Conservation (phyloP, 2,888 invertebrate genomes). For the Spisula subtruncata region DNA sequence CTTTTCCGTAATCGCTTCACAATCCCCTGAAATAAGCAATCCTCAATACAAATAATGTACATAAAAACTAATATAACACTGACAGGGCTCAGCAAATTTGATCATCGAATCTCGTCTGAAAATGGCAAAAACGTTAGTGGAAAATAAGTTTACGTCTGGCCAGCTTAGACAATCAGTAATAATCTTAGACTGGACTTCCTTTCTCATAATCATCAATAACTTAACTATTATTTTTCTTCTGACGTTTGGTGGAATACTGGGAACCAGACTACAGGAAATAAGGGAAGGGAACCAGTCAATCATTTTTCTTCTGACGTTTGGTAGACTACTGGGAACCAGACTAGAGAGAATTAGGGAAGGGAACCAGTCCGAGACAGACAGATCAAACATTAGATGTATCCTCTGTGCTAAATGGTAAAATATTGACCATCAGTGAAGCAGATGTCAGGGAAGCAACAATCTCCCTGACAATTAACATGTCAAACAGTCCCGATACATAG, state of each 20-base stretch:
- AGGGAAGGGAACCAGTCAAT: neutral
- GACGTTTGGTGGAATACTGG: neutral
- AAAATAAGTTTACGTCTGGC: slow-evolving; percentile 17
- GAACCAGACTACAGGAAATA: neutral
- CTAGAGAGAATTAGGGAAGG: too few relatives aligned
- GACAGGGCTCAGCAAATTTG: neutral
- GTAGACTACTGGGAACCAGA: neutral
- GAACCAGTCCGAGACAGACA: neutral
- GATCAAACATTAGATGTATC: neutral
- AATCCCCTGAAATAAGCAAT: slow-evolving; percentile 62
- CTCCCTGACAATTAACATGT: neutral
- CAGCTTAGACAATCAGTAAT: neutral
- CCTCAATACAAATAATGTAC: slow-evolving; percentile 25
- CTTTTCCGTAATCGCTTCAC: slow-evolving; percentile 64
- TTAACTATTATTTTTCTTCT: neutral
- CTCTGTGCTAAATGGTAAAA: neutral
- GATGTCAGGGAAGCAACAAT: neutral
- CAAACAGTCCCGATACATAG: neutral
- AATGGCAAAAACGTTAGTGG: neutral
- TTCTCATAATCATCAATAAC: slow-evolving; percentile 14
- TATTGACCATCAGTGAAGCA: neutral
- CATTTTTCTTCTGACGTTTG: neutral
- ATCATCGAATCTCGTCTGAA: neutral
- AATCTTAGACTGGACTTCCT: neutral
- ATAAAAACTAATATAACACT: slow-evolving; percentile 1